A percentile compares a stretch with the other conserved stretches of the same genome.
Conservation (phyloP, 2,113 vertebrate genomes). For the Petrocephalus microphthalmus region DNA sequence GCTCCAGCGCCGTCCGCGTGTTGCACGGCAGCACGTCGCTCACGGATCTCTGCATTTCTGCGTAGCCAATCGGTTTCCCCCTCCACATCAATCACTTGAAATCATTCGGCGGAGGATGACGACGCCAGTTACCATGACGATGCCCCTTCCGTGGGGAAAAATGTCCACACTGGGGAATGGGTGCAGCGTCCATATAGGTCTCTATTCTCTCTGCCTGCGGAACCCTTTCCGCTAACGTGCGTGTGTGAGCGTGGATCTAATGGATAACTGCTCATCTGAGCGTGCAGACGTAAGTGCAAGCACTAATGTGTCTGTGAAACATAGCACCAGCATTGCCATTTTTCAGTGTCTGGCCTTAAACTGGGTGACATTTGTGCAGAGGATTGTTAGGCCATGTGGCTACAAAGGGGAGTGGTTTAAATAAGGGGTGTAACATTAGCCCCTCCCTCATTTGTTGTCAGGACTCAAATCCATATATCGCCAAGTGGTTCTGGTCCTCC, state of each 20-base stretch:
- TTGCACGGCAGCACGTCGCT: neutral
- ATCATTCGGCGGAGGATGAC: neutral
- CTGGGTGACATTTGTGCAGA: neutral
- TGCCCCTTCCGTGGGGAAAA: neutral
- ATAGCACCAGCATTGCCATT: neutral
- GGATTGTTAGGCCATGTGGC: neutral
- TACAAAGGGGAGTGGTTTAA: neutral
- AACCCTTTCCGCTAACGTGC: neutral
- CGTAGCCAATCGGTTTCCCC: neutral
- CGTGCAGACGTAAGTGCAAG: neutral
- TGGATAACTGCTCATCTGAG: neutral
- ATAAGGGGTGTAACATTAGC: neutral
- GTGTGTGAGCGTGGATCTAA: neutral
- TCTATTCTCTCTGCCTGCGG: neutral
- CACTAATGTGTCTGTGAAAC: neutral
- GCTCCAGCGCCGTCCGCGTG: neutral
- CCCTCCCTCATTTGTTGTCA: neutral
- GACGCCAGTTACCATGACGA: constrained; percentile 2
- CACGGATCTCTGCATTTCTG: neutral
- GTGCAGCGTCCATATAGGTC: neutral
- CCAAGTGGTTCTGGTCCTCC: neutral
- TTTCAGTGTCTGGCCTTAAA: neutral
- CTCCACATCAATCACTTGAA: neutral
- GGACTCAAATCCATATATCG: neutral
- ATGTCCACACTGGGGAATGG: neutral